These are phyloP conservation scores for Propithecus coquereli DNA, from an alignment of 2,113 vertebrate genomes.

Conservation along the genomic window DNA sequence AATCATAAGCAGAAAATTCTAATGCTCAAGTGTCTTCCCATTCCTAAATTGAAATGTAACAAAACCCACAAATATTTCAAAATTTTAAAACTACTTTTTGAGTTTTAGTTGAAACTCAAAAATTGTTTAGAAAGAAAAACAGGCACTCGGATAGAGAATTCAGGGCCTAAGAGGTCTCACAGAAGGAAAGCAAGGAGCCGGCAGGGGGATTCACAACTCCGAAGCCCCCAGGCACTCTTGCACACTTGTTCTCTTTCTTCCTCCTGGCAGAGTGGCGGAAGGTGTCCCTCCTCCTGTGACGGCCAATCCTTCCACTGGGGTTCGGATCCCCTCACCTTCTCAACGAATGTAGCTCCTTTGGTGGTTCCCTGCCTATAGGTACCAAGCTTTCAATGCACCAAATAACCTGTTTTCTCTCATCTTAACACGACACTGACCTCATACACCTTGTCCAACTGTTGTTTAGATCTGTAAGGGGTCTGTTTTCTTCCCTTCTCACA, in stretches of 20 bases:
- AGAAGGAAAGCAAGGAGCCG: not conserved
- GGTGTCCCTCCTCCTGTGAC: not conserved
- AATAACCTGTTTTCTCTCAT: not conserved
- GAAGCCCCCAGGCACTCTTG: not conserved
- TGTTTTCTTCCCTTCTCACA: not conserved
- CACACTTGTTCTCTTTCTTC: not conserved
- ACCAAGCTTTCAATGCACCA: too few relatives aligned
- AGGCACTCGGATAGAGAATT: not conserved
- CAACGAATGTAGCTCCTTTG: not conserved
- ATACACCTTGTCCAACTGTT: not conserved
- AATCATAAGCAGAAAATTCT: not conserved
- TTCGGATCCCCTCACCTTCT: not conserved
- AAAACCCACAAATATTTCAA: not conserved
- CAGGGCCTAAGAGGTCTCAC: not conserved
- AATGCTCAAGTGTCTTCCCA: not conserved
- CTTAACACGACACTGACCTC: not conserved
- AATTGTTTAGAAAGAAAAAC: not conserved
- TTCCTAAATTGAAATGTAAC: not conserved
- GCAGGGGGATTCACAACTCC: not conserved
- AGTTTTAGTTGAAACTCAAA: slow-evolving; percentile 12
- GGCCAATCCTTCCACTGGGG: not conserved
- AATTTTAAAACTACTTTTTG: not conserved
- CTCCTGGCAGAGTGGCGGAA: not conserved
- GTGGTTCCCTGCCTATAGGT: not conserved
- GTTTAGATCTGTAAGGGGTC: not conserved